Evolutionary conservation across 2,888 invertebrate genomes (phyloP).

Genomic region (Lepidocyrtoides sp.): DNA sequence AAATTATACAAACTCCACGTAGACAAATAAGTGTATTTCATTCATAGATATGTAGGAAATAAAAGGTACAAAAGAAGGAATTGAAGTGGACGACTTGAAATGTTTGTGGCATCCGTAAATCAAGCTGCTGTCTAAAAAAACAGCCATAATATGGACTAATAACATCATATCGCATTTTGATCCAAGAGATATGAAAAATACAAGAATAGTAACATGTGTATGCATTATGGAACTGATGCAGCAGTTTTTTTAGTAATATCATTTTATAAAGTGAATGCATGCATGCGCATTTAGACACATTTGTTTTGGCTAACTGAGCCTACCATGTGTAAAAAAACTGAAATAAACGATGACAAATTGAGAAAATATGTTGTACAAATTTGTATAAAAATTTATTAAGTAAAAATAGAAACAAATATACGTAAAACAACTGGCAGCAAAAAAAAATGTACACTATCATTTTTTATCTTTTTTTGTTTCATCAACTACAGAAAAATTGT

Average conservation of each 20-base stretch:
- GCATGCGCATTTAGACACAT: background rate
- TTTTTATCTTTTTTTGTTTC: too few relatives aligned
- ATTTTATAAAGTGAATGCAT: background rate
- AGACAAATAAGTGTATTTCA: constrained; percentile 12
- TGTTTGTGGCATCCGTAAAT: constrained; percentile 72
- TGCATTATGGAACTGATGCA: too few relatives aligned
- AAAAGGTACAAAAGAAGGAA: constrained; percentile 12
- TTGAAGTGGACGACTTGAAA: constrained; percentile 65
- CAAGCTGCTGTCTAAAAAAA: constrained; percentile 68
- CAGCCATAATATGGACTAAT: constrained; percentile 71
- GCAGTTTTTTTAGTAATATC: too few relatives aligned
- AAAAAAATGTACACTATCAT: too few relatives aligned
- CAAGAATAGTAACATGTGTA: background rate
- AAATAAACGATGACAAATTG: too few relatives aligned
- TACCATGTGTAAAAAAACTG: too few relatives aligned
- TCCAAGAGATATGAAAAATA: constrained; percentile 17
- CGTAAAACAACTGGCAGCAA: too few relatives aligned
- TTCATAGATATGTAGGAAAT: constrained; percentile 10
- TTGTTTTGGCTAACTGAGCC: too few relatives aligned
- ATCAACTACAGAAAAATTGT: too few relatives aligned
- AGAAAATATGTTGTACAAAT: too few relatives aligned
- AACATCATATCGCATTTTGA: constrained; percentile 62
- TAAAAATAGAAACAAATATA: too few relatives aligned
- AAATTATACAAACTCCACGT: constrained; percentile 9
- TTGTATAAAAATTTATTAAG: too few relatives aligned